Evolutionary conservation across 1,140 invertebrate genomes (phyloP).

Genomic region (Drosophila lowei): DNA sequence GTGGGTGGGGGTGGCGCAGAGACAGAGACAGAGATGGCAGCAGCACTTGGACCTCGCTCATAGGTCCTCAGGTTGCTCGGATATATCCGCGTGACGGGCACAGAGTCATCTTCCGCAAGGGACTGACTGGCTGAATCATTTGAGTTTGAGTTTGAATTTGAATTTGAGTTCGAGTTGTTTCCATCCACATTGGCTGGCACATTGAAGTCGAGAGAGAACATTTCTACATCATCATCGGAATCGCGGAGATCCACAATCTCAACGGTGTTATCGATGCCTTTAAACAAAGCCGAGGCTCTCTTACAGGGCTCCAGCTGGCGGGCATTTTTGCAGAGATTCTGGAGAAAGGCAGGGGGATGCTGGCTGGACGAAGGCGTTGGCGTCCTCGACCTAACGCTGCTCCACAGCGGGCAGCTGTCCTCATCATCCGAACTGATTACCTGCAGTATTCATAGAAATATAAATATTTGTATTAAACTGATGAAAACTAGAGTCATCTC

Average conservation of each 20-base stretch:
- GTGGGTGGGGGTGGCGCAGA: constrained; percentile 17
- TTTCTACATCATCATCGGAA: constrained; percentile 67
- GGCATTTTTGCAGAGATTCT: constrained; percentile 59
- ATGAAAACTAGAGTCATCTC: no score
- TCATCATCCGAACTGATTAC: constrained; percentile 66
- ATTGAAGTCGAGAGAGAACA: constrained; percentile 66
- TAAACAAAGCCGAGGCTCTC: constrained; percentile 60
- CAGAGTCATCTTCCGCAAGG: constrained; percentile 50
- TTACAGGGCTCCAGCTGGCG: constrained; percentile 57
- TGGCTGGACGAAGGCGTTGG: constrained; percentile 20
- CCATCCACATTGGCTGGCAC: constrained; percentile 67
- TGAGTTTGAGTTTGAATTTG: constrained; percentile 34
- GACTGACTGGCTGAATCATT: constrained; percentile 29
- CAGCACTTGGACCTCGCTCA: constrained; percentile 44
- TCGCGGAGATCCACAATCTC: constrained; percentile 66
- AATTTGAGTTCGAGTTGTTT: constrained; percentile 51
- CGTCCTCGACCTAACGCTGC: constrained; percentile 1
- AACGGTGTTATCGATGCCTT: constrained; percentile 52
- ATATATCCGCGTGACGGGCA: constrained; percentile 64
- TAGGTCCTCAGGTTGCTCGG: constrained; percentile 66
- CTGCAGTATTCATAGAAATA: constrained; percentile 17
- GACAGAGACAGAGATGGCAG: constrained; percentile 1
- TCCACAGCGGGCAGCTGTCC: constrained; percentile 40
- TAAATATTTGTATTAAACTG: background rate
- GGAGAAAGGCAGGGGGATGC: constrained; percentile 59